Conservation (phyloP, 1,140 invertebrate species). For the Antheraea pernyi region DNA sequence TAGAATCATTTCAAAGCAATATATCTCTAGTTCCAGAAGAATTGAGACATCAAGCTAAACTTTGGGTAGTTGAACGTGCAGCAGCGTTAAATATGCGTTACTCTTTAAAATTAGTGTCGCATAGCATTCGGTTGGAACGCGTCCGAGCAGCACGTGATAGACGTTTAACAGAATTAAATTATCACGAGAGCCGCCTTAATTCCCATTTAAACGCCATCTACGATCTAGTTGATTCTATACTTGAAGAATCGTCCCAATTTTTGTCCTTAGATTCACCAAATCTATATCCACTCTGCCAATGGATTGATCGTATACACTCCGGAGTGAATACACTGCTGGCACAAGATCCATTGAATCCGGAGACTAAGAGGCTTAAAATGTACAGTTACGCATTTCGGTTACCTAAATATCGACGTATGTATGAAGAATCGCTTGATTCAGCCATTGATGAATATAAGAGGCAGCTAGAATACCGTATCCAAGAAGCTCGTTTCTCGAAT, state of each 20-base stretch:
- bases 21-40: slow-evolving; percentile 43
- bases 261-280: slow-evolving; percentile 40
- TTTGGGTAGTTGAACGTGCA: slow-evolving; percentile 49
- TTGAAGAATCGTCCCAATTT: slow-evolving; percentile 41
- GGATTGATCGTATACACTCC: slow-evolving; percentile 40
- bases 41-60: slow-evolving; percentile 38
- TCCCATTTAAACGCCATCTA: slow-evolving; percentile 55
- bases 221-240: slow-evolving; percentile 42
- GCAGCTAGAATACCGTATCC: slow-evolving; percentile 37
- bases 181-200: slow-evolving; percentile 47
- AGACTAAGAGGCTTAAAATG: slow-evolving; percentile 55
- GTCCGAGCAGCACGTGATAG: slow-evolving; percentile 39
- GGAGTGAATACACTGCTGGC: slow-evolving; percentile 39
- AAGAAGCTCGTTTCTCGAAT: slow-evolving; percentile 50
- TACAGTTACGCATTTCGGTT: slow-evolving; percentile 53
- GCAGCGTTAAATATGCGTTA: slow-evolving; percentile 45
- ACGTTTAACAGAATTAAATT: slow-evolving; percentile 45
- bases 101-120: slow-evolving; percentile 52
- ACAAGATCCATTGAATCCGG: slow-evolving; percentile 36
- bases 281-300: slow-evolving; percentile 52
- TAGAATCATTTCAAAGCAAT: slow-evolving; percentile 52
- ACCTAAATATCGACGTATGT: slow-evolving; percentile 39
- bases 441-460: slow-evolving; percentile 39
- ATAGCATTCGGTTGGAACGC: slow-evolving; percentile 51
- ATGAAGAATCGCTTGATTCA: slow-evolving; percentile 47